These are phyloP conservation scores for Papio anubis DNA, from an alignment of 2,113 vertebrate genomes.

Conservation along the genomic window DNA sequence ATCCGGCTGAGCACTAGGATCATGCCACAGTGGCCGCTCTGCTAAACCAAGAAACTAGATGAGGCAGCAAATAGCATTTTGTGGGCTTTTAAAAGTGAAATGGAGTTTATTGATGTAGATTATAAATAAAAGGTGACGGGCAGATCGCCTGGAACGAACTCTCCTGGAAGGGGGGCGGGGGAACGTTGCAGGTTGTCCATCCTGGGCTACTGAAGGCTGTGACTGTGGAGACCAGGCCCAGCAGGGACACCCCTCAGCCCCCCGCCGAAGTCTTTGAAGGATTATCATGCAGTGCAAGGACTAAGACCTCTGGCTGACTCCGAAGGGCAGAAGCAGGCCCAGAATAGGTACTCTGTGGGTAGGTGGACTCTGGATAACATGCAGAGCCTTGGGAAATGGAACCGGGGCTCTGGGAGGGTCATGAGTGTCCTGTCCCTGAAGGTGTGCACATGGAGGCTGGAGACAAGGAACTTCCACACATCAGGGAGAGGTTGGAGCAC, in stretches of 20 bases:
- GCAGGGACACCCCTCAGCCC: rapidly evolving
- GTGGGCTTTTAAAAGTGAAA: background rate
- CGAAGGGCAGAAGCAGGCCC: background rate
- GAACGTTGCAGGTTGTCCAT: rapidly evolving
- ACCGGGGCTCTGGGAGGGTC: background rate
- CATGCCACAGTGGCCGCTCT: background rate
- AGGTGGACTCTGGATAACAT: background rate
- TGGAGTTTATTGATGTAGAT: background rate
- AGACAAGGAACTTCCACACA: background rate
- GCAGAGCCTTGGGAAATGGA: background rate
- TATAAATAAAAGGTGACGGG: background rate
- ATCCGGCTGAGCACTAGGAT: background rate
- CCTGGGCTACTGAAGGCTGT: background rate
- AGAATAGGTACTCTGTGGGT: background rate
- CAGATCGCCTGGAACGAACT: background rate
- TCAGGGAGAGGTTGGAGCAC: background rate
- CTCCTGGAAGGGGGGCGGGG: too few species aligned
- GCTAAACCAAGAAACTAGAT: background rate
- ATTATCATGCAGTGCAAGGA: background rate
- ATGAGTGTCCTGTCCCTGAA: background rate
- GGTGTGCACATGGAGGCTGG: background rate
- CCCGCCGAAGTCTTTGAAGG: background rate
- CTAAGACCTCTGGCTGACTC: background rate
- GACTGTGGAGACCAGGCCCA: background rate
- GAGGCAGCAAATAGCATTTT: background rate